Evolutionary conservation across 2,888 invertebrate species (phyloP).

Genomic region (Eupithecia abbreviata): DNA sequence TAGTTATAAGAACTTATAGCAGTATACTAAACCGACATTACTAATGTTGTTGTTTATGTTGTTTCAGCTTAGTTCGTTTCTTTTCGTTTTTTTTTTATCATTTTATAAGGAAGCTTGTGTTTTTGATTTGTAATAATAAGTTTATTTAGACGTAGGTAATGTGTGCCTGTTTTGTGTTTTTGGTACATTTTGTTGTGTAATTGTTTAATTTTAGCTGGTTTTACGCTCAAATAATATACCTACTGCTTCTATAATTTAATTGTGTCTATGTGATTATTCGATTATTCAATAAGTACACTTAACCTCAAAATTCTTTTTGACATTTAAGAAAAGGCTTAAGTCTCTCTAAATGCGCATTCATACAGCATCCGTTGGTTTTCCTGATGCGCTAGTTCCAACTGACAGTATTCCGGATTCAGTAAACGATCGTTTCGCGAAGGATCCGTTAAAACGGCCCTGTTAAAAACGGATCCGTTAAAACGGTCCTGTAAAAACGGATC

Average conservation of each 20-base stretch:
- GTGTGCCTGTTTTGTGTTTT: constrained; percentile 36
- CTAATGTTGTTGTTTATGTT: not conserved
- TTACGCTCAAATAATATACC: not conserved
- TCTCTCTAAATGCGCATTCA: not conserved
- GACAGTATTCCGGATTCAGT: too few species aligned
- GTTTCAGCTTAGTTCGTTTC: not conserved
- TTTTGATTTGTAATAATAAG: constrained; percentile 28
- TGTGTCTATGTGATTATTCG: not conserved
- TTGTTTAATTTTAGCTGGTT: constrained; percentile 31
- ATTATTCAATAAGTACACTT: not conserved
- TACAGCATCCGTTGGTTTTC: too few species aligned
- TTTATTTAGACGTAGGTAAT: constrained; percentile 29
- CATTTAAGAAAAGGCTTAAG: not conserved
- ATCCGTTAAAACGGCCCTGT: too few species aligned
- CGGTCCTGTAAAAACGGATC: too few species aligned
- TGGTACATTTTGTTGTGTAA: constrained; percentile 39
- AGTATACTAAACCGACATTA: not conserved
- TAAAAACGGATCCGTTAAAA: too few species aligned
- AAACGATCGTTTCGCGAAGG: too few species aligned
- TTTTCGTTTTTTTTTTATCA: not conserved
- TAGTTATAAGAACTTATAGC: not conserved
- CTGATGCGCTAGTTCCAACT: too few species aligned
- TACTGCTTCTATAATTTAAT: not conserved
- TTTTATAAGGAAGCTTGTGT: constrained; percentile 35
- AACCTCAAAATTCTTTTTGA: not conserved